phyloP scores from a whole-genome alignment of 92 coral and sea anemone species.

The Nematostella vectensis region DNA sequence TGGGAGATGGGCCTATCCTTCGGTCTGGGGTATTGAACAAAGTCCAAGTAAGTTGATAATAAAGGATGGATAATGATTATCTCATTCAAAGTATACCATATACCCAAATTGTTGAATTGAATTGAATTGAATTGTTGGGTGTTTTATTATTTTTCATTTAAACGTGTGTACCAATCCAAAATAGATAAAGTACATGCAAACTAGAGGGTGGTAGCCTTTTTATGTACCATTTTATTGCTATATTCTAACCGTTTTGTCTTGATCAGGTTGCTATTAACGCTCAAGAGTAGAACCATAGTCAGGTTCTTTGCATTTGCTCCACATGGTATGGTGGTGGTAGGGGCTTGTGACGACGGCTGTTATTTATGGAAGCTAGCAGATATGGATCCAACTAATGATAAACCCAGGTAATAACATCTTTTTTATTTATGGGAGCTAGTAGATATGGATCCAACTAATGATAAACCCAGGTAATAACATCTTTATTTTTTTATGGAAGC shows the following conservation, averaged over 20 bases:
- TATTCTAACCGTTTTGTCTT: no score
- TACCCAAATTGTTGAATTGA: no score
- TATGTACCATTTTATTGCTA: no score
- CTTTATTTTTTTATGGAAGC: slow-evolving; percentile 76
- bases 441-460: no score
- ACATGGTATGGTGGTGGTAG: slow-evolving; percentile 82
- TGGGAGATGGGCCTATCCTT: slow-evolving; percentile 85
- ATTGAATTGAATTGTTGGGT: no score
- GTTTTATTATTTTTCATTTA: no score
- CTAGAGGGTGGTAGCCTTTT: no score
- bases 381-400: slow-evolving; percentile 42
- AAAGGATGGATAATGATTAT: no score
- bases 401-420: slow-evolving; percentile 55
- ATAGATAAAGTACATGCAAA: no score
- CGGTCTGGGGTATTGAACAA: slow-evolving; percentile 48
- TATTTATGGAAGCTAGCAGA: slow-evolving; percentile 77
- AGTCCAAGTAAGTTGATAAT: slow-evolving; percentile 88
- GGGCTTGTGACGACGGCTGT: slow-evolving; percentile 97
- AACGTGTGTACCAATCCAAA: no score
- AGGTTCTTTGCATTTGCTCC: slow-evolving; percentile 78
- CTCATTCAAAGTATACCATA: no score
- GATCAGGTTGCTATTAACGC: slow-evolving; percentile 63
- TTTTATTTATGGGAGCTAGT: neutral
- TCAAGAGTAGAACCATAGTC: slow-evolving; percentile 80
- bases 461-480: neutral